phyloP scores from a whole-genome alignment of 2,888 invertebrate genomes.

The Abrostola triplasia region DNA sequence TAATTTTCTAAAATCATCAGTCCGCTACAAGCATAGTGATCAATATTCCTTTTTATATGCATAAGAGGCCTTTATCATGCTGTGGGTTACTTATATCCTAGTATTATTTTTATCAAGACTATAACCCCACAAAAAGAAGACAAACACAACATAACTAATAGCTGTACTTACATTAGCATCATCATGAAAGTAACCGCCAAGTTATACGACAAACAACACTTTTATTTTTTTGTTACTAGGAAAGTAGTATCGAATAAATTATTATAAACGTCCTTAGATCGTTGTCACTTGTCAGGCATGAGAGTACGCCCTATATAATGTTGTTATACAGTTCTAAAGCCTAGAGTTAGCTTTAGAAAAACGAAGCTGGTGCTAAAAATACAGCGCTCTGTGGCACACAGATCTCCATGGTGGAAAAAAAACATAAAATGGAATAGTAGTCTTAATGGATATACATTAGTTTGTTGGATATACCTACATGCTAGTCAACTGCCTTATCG shows the following conservation, averaged over 20 bases:
- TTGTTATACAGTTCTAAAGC: too few species aligned
- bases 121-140: background rate
- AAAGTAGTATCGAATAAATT: background rate
- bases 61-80: too few species aligned
- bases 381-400: constrained; percentile 9
- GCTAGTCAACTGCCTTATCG: too few species aligned
- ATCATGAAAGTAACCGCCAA: background rate
- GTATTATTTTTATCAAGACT: background rate
- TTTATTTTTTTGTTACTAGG: constrained; percentile 1
- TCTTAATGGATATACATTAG: too few species aligned
- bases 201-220: constrained; percentile 1
- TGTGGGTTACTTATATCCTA: too few species aligned
- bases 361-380: background rate
- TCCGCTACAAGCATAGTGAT: too few species aligned
- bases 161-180: background rate
- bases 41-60: too few species aligned
- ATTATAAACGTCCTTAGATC: constrained; percentile 1
- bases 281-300: background rate
- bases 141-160: background rate
- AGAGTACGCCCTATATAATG: background rate
- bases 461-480: too few species aligned
- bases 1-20: too few species aligned
- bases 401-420: constrained; percentile 14
- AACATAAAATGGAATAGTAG: too few species aligned
- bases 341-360: background rate